phyloP scores from a whole-genome alignment of 1,140 invertebrate genomes.

The Sitodiplosis mosellana region DNA sequence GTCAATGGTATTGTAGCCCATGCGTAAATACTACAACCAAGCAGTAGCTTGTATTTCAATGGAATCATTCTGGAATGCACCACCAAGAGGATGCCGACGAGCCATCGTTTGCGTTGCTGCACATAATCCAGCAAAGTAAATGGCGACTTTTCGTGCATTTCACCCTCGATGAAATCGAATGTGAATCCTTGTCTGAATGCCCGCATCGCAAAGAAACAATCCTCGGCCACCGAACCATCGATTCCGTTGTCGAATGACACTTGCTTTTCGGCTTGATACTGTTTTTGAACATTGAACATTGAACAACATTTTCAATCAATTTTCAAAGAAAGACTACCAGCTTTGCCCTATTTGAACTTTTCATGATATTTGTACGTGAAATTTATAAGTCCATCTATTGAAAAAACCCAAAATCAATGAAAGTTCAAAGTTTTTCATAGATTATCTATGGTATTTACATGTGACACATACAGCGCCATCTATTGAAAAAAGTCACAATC shows the following conservation, averaged over 20 bases:
- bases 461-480: no score
- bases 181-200: conserved; percentile 68
- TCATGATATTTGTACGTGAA: no score
- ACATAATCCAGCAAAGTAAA: conserved; percentile 90
- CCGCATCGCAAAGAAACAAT: conserved; percentile 91
- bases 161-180: conserved; percentile 88
- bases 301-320: no score
- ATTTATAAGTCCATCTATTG: no score
- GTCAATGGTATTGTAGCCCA: conserved; percentile 90
- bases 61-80: conserved; percentile 80
- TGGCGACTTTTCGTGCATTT: conserved; percentile 96
- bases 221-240: conserved; percentile 92
- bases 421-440: no score
- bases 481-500: no score
- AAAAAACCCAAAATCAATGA: no score
- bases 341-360: no score
- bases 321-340: no score
- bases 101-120: conserved; percentile 90
- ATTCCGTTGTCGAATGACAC: conserved; percentile 89
- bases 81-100: conserved; percentile 88
- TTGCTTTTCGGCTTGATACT: no score
- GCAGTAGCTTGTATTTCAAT: conserved; percentile 60
- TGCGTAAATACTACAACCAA: conserved; percentile 81
- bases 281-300: no score
- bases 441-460: no score